Evolutionary conservation across 2,888 invertebrate species (phyloP), one percentile per base, ranked within the genome.

Genomic region (Melieria omissa): DNA sequence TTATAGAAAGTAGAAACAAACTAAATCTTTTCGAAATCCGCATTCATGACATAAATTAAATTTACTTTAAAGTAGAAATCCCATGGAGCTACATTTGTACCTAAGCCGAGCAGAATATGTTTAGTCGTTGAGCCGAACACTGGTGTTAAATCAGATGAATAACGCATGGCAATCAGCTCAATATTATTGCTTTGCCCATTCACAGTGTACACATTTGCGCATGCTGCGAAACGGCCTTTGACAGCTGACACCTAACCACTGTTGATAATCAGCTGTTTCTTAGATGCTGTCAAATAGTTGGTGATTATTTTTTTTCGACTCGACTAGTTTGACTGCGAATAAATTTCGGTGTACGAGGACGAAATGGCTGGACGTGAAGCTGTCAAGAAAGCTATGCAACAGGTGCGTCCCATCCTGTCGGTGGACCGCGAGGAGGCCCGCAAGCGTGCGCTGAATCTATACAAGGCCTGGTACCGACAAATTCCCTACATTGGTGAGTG

Each of bases 381-480:
- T 77, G 87, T 88, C 14, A 88, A 86, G 81, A 84, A 86, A 75
- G 86, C 88, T 62, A 83, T 88, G 63, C 91, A 91, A 82, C 92
- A 92, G 87, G 97, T 95, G 46, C 93, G 92, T 84, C 97, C 98
- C 46, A 90, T 98, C 80, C 89, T 98, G 76, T 98, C 98, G 1
- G 80, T 92, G 67, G 92, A 92, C 84, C 88, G 88, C 58, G 89
- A 87, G 4, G 97, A 98, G 86, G 96, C 97, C 1, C 91, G 91
- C 80, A 90, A 90, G 83, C 90, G 97, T 85, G 97, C 95, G 1
- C 84, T 97, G 8, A 94, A 92, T 86, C 89, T 98, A 70, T 98
- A 98, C 87, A 96, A 94, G 88, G 93, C 96, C 71, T 98, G 98
- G 97, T 95, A 94, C 87, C 92, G 97, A 77, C 95, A 97, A 88